phyloP scores from a whole-genome alignment of 2,113 vertebrate genomes.

The Edolisoma coerulescens region DNA sequence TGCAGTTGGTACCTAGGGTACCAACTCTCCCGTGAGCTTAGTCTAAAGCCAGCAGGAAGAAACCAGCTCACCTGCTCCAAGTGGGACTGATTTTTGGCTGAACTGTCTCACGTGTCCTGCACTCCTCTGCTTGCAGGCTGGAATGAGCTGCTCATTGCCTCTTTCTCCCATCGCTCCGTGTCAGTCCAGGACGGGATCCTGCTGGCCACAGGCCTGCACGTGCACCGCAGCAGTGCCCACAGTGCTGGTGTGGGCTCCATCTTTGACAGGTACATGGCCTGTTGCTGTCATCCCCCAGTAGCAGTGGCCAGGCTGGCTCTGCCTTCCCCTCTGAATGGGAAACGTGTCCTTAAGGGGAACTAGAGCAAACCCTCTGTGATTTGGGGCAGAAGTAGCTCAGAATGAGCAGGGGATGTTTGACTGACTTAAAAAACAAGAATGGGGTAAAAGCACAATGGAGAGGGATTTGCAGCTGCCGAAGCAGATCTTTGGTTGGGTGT shows the following conservation, averaged over 20 bases:
- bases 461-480: background rate
- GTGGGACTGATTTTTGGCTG: background rate
- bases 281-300: background rate
- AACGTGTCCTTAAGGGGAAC: background rate
- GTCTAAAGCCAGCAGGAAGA: background rate
- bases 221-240: conserved; percentile 93
- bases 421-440: background rate
- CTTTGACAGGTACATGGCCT: conserved; percentile 84
- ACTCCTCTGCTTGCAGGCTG: conserved; percentile 75
- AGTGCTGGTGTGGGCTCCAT: conserved; percentile 95
- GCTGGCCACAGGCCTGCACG: conserved; percentile 89
- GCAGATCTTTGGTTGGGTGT: background rate
- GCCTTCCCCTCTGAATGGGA: background rate
- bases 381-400: background rate
- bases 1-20: background rate
- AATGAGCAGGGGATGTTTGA: background rate
- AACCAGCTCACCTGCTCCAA: background rate
- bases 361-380: background rate
- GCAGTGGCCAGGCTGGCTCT: background rate
- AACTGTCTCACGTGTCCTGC: background rate
- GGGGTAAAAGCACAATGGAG: background rate
- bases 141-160: conserved; percentile 95
- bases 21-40: background rate
- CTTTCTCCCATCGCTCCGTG: conserved; percentile 94
- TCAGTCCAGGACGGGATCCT: conserved; percentile 94